Base-by-base conservation (phyloP, 2,113 vertebrate genomes). In the Heterotilapia buettikoferi region DNA sequence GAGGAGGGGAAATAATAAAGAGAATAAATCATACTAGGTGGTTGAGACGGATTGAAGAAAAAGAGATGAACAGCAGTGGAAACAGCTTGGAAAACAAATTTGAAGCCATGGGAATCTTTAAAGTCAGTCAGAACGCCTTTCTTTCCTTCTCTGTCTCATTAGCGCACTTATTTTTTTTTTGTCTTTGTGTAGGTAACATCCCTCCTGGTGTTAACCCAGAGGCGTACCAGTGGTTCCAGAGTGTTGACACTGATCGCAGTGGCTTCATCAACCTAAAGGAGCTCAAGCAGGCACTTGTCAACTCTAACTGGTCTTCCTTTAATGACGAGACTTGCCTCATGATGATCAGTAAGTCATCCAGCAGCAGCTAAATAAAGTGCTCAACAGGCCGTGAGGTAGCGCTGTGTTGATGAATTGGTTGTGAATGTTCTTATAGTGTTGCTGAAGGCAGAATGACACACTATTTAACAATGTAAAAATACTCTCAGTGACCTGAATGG, bases 281-380 rank as follows among this genome's bases (percentile, higher is more conserved):
- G 95, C 97, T 99, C 80, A 98, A 97, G 86, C 98, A 98, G 94
- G 98, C 98, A 0, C 97, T 99, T 5, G 94, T 98, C 92, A 99
- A 99, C 96, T 97, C 97, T 93, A 99, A 99, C 96, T 98, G 97
- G 97, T 97, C 98, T 0, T 54, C 97, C 1, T 99, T 99, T 95
- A 98, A 97, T 3, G 98, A 99, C 0, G 98, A 99, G 94, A 99
- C 98, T 2, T 99, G 98, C 89, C 94, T 97, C 78, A 97, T 99
- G 96, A 98, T 99, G 98, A 97, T 99, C 88, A 99, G 98, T 99
- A 93, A 98, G 98, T 97, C 24, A 3, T 8, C 2, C 36, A 4
- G 47, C n/a, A 16, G 29, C 31, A 26, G 52, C 38, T 33, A 19
- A 63, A 29, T 14, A 24, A 81, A 66, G n/a, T 36, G 21, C 9